phyloP scores from a whole-genome alignment of 2,888 invertebrate genomes.

The Corbicula japonica region DNA sequence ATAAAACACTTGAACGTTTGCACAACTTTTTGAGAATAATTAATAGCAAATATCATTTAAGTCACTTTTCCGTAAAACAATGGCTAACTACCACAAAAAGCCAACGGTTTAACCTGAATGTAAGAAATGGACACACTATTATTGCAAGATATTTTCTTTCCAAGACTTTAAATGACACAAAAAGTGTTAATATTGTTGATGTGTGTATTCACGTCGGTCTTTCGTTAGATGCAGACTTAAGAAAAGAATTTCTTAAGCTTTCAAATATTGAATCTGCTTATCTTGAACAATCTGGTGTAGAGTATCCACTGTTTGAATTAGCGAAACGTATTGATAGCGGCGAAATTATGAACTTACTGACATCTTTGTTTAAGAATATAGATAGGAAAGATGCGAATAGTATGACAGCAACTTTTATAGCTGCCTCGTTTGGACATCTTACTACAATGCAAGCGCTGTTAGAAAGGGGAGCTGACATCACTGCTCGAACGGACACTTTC shows the following conservation, averaged over 20 bases:
- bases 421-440: neutral
- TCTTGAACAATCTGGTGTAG: neutral
- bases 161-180: neutral
- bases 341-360: neutral
- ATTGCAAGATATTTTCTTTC: neutral
- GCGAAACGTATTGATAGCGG: neutral
- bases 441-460: neutral
- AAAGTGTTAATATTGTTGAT: neutral
- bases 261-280: neutral
- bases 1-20: neutral
- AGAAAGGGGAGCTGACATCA: neutral
- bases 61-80: neutral
- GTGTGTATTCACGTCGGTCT: neutral
- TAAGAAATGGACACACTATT: neutral
- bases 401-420: neutral
- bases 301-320: neutral
- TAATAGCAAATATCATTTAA: neutral
- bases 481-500: neutral
- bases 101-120: neutral
- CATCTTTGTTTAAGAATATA: neutral
- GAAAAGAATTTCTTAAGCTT: neutral
- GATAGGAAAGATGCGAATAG: neutral
- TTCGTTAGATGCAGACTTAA: neutral
- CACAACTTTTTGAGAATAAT: neutral
- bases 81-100: neutral